A percentile compares a stretch with the other conserved stretches of the same genome.
These are phyloP conservation scores for Meandrusa payeni DNA, from an alignment of 2,888 invertebrate genomes.

Conservation along the genomic window DNA sequence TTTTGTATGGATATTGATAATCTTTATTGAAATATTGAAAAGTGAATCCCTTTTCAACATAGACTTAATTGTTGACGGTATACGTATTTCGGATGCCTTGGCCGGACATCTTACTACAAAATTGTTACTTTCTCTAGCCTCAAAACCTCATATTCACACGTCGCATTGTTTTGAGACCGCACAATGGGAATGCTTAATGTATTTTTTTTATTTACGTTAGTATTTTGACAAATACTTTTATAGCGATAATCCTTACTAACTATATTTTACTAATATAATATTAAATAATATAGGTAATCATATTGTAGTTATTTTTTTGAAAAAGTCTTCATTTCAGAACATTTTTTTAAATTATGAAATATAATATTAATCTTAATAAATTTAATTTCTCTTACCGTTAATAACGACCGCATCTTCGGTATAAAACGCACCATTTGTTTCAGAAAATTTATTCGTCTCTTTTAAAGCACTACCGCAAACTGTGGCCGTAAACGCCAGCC, in stretches of 20 bases:
- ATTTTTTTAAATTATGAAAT: too few relatives aligned
- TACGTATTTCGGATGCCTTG: slow-evolving; percentile 39
- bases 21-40: not conserved
- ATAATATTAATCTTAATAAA: not conserved
- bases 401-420: slow-evolving; percentile 73
- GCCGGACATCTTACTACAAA: slow-evolving; percentile 60
- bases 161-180: slow-evolving; percentile 64
- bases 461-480: slow-evolving; percentile 54
- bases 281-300: too few relatives aligned
- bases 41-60: slow-evolving; percentile 15
- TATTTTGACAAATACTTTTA: too few relatives aligned
- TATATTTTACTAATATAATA: not conserved
- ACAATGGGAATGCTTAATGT: slow-evolving; percentile 40
- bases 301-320: too few relatives aligned
- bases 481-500: slow-evolving; percentile 46
- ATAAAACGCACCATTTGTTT: slow-evolving; percentile 61
- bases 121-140: slow-evolving; percentile 79
- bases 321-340: too few relatives aligned
- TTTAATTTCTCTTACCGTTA: slow-evolving; percentile 56
- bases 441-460: slow-evolving; percentile 56
- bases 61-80: slow-evolving; percentile 38
- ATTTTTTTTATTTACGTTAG: not conserved
- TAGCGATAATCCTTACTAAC: not conserved
- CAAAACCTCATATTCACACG: slow-evolving; percentile 69
- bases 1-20: too few relatives aligned